These are phyloP conservation scores for Leucopsar rothschildi DNA, from an alignment of 2,113 vertebrate genomes.

Conservation along the genomic window DNA sequence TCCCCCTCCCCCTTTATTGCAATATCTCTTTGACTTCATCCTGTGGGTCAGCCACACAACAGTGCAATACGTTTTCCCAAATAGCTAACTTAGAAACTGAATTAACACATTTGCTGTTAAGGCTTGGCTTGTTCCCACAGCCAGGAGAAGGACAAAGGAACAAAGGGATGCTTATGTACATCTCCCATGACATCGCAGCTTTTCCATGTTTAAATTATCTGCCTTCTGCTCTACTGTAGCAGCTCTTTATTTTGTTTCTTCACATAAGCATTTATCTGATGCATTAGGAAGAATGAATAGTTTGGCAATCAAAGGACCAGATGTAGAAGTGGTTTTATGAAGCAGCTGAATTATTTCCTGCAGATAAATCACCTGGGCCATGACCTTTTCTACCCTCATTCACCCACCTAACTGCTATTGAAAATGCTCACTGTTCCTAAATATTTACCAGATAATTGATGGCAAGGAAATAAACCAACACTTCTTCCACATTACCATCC, in stretches of 20 bases:
- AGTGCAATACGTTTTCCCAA: not conserved
- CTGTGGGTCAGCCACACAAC: not conserved
- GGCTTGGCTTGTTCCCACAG: not conserved
- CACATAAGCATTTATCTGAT: constrained; percentile 6
- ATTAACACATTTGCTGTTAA: not conserved
- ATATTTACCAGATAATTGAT: constrained; percentile 3
- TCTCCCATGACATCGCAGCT: not conserved
- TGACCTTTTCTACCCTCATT: not conserved
- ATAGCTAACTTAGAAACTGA: not conserved
- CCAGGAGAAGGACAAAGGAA: not conserved
- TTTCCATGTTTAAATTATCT: constrained; percentile 25
- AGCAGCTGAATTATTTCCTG: constrained; percentile 13
- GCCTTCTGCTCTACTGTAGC: constrained; percentile 2
- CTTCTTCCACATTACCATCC: not conserved
- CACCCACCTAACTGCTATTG: not conserved
- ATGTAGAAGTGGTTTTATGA: not conserved
- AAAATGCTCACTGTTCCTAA: not conserved
- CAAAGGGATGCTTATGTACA: not conserved
- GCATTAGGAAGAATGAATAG: not conserved
- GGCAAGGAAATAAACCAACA: not conserved
- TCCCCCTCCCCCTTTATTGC: not conserved
- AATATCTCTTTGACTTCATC: not conserved
- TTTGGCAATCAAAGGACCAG: constrained; percentile 20
- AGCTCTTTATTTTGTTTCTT: constrained; percentile 33
- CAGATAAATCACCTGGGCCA: constrained; percentile 16